Percentiles rank a stretch among this genome's conserved stretches.
Conservation (phyloP, 2,888 invertebrate species). For the Ceratothoa steindachneri region DNA sequence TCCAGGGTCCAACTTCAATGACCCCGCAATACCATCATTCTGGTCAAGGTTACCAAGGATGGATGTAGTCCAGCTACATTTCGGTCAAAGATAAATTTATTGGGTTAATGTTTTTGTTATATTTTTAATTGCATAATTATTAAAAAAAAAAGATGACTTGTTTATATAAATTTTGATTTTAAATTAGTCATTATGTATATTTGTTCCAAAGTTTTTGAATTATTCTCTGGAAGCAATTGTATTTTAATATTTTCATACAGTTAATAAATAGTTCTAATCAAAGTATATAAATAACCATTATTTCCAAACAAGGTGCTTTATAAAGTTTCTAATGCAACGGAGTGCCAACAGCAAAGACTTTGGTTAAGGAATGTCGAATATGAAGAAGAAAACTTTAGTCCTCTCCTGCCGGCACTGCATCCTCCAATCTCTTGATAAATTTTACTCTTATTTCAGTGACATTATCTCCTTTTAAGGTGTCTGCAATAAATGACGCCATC, state of each 20-base stretch:
- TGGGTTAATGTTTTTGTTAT: neutral
- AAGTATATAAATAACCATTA: too few relatives aligned
- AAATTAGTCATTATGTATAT: too few relatives aligned
- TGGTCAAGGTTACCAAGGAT: neutral
- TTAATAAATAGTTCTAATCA: too few relatives aligned
- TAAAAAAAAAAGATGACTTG: too few relatives aligned
- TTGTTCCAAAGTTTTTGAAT: too few relatives aligned
- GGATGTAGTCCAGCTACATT: neutral
- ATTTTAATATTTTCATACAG: too few relatives aligned
- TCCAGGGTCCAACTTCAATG: neutral
- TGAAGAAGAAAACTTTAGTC: conserved; percentile 62
- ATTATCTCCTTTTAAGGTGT: conserved; percentile 89
- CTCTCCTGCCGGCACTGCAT: conserved; percentile 96
- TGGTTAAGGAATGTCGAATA: conserved; percentile 15
- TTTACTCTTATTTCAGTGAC: conserved; percentile 91
- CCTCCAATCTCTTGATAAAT: conserved; percentile 89
- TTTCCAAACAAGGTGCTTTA: too few relatives aligned
- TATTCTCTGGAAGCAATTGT: too few relatives aligned
- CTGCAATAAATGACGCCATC: conserved; percentile 88
- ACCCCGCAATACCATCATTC: neutral
- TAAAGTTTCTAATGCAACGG: too few relatives aligned
- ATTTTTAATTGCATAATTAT: neutral
- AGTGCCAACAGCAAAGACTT: too few relatives aligned
- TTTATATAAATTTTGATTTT: too few relatives aligned
- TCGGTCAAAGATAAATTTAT: neutral